phyloP scores from a whole-genome alignment of 2,113 vertebrate genomes.

The Callaeas wilsoni region DNA sequence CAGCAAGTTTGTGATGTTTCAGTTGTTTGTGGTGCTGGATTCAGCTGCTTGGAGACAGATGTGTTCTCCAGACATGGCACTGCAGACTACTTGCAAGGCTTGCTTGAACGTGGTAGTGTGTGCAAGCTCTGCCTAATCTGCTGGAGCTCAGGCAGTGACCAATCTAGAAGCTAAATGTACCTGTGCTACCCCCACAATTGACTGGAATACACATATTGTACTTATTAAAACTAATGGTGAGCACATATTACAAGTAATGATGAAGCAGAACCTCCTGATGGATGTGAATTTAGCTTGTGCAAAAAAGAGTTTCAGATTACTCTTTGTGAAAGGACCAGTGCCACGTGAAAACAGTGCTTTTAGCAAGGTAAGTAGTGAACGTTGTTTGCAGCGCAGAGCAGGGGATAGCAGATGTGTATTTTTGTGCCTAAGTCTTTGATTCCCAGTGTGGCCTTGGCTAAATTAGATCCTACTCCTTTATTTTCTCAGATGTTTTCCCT shows the following conservation, averaged over 20 bases:
- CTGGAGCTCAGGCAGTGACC: background rate
- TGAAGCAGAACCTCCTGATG: background rate
- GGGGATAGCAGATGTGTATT: background rate
- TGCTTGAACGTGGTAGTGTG: background rate
- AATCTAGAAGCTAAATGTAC: background rate
- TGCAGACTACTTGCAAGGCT: background rate
- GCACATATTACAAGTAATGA: background rate
- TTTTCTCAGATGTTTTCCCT: background rate
- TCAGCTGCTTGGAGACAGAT: background rate
- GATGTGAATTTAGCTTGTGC: background rate
- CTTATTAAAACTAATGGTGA: background rate
- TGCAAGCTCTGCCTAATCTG: background rate
- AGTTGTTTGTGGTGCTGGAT: background rate
- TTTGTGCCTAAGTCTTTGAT: background rate
- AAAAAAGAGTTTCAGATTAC: background rate
- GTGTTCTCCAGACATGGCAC: background rate
- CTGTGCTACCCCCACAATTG: too few species aligned
- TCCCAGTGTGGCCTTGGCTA: background rate
- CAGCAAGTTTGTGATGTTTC: background rate
- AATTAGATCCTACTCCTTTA: background rate
- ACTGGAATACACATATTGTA: background rate
- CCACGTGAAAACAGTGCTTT: background rate
- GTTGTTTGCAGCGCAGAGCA: background rate
- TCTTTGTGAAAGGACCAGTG: background rate
- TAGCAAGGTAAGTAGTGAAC: background rate